A percentile compares a stretch with the other conserved stretches of the same genome.
These are phyloP conservation scores for Oophaga pumilio DNA, from an alignment of 2,113 vertebrate species.

Conservation along the genomic window DNA sequence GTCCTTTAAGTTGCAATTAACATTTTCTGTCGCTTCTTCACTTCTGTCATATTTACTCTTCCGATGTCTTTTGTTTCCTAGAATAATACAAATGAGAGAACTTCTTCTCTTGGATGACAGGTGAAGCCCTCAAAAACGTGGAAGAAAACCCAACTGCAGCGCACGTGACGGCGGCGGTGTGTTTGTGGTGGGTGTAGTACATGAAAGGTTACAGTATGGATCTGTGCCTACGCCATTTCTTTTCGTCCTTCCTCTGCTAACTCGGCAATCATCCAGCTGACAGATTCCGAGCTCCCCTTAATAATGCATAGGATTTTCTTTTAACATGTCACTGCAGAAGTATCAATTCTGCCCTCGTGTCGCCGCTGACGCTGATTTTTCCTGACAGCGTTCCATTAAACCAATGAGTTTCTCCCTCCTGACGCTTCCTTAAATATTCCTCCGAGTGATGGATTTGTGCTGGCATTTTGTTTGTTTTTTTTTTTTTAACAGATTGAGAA, in stretches of 20 bases:
- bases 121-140: conserved; percentile 69
- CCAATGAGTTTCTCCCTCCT: conserved; percentile 77
- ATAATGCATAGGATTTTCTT: conserved; percentile 87
- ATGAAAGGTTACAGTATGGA: conserved; percentile 75
- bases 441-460: conserved; percentile 73
- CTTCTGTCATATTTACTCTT: conserved; percentile 65
- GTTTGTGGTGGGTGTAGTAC: conserved; percentile 72
- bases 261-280: conserved; percentile 80
- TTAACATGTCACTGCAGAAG: conserved; percentile 82
- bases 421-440: conserved; percentile 76
- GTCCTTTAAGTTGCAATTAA: background rate
- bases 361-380: conserved; percentile 80
- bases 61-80: conserved; percentile 62
- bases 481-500: conserved; percentile 71
- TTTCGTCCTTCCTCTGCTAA: conserved; percentile 83
- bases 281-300: conserved; percentile 81
- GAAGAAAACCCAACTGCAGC: conserved; percentile 73
- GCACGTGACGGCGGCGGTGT: conserved; percentile 73
- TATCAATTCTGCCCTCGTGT: conserved; percentile 80
- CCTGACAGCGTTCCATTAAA: conserved; percentile 87
- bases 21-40: conserved; percentile 51
- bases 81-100: conserved; percentile 63
- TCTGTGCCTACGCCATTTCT: conserved; percentile 70
- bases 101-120: conserved; percentile 66
- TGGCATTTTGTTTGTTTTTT: background rate